Base-by-base conservation (phyloP, 2,113 vertebrate species). In the Loxodonta africana region DNA sequence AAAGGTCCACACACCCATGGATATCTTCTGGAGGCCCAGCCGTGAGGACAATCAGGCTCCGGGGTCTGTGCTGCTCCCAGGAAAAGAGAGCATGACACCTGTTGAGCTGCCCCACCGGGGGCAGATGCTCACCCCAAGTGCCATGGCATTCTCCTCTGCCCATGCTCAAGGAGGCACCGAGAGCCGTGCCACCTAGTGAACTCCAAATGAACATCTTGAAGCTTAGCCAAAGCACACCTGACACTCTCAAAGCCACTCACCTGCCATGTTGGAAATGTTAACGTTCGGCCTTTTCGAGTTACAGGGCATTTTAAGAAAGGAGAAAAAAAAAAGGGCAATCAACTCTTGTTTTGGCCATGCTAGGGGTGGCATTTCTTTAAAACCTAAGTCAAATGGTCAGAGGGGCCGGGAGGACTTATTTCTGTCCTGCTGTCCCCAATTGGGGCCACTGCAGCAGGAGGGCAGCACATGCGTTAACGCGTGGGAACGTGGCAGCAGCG, bases 261-360 rank as follows among this genome's bases (percentile, higher is more conserved):
- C 97, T 97, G 97, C 96, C 96, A 96, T 96, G 95, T 86, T 95
- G 96, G 96, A 84, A 97, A 98, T 92, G 94, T 97, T 96, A 97
- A 89, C 63, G 85, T 94, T 96, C 96, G 97, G 98, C 96, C 97
- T 98, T 98, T 97, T 96, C 88, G 90, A 97, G 96, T 97, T 97
- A 97, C 94, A 96, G 96, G 94, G 97, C 98, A 95, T 97, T 98
- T 98, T 98, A 97, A 97, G 96, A 96, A 97, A 96, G 18, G 37
- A 74, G 96, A 94, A 96, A 87, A 96, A 97, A 97, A 96, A 97
- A 97, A 95, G 95, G 96, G 96, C 95, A 92, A 96, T 98, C 96
- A 97, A 97, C 96, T 97, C 96, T 92, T 95, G 94, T 95, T 95
- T 97, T 96, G 90, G 96, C 88, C 94, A 96, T 0, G 30, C 82